Percentiles rank a stretch among this genome's conserved stretches.
These are phyloP conservation scores for Spheniscus mendiculus DNA, from an alignment of 2,113 vertebrate genomes.

Conservation along the genomic window DNA sequence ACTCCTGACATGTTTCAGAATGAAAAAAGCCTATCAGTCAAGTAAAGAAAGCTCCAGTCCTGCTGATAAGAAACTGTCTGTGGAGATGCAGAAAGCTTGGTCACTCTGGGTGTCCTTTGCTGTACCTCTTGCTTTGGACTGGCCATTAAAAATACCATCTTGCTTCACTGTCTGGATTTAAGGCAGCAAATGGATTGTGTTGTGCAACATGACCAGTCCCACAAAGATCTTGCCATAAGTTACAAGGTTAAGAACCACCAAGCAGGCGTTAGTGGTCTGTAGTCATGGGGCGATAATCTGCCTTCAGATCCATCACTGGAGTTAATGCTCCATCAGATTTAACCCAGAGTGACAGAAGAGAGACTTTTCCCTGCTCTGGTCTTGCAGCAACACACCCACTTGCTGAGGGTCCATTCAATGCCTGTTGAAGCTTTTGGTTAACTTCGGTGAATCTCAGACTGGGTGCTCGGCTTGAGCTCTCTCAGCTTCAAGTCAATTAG, in stretches of 20 bases:
- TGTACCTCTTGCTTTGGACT: not conserved
- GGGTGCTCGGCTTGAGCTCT: not conserved
- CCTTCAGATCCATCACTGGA: not conserved
- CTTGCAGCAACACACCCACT: not conserved
- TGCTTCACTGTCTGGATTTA: not conserved
- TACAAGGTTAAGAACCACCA: not conserved
- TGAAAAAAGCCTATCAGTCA: not conserved
- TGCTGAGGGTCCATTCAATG: not conserved
- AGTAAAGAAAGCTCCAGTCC: not conserved
- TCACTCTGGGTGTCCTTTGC: not conserved
- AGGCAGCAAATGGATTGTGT: not conserved
- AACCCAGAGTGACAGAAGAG: not conserved
- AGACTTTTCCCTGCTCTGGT: not conserved
- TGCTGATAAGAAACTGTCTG: not conserved
- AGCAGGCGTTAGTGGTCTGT: not conserved
- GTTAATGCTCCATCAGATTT: not conserved
- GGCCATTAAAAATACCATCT: not conserved
- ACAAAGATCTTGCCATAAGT: accelerated
- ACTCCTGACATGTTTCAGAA: not conserved
- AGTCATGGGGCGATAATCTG: not conserved
- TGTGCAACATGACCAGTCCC: not conserved
- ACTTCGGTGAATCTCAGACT: not conserved
- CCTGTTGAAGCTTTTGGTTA: not conserved
- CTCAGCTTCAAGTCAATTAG: not conserved
- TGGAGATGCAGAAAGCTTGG: not conserved